Evolutionary conservation across 2,888 invertebrate species (phyloP).

Genomic region (Drosophila atroscutellata): DNA sequence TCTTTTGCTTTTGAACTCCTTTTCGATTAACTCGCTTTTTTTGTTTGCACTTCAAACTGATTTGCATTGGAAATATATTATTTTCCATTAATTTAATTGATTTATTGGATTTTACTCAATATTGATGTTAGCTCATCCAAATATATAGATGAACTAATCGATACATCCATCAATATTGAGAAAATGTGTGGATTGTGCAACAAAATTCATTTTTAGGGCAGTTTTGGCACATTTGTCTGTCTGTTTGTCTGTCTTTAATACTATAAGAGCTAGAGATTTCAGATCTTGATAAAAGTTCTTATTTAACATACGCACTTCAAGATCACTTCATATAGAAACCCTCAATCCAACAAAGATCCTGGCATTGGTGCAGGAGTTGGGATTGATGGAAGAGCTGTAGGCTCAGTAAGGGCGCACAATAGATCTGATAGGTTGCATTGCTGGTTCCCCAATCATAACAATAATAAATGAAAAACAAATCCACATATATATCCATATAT

Average conservation of each 20-base stretch:
- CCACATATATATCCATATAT: no score
- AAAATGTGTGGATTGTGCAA: not conserved
- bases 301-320: not conserved
- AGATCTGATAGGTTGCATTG: fast-evolving
- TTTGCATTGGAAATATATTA: slow-evolving; percentile 32
- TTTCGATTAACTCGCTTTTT: slow-evolving; percentile 22
- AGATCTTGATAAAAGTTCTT: not conserved
- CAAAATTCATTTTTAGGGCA: fast-evolving
- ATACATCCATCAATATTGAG: not conserved
- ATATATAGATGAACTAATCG: slow-evolving; percentile 6
- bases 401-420: no score
- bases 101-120: not conserved
- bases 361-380: no score
- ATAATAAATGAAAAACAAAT: not conserved
- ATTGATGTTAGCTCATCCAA: not conserved
- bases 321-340: no score
- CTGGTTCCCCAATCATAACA: no score
- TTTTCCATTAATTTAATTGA: slow-evolving; percentile 8
- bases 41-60: slow-evolving; percentile 17
- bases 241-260: no score
- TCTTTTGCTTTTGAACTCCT: slow-evolving; percentile 24
- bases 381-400: no score
- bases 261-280: not conserved
- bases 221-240: not conserved
- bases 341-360: no score